These are phyloP conservation scores for Solea solea DNA, from an alignment of 2,113 vertebrate species.

Conservation along the genomic window DNA sequence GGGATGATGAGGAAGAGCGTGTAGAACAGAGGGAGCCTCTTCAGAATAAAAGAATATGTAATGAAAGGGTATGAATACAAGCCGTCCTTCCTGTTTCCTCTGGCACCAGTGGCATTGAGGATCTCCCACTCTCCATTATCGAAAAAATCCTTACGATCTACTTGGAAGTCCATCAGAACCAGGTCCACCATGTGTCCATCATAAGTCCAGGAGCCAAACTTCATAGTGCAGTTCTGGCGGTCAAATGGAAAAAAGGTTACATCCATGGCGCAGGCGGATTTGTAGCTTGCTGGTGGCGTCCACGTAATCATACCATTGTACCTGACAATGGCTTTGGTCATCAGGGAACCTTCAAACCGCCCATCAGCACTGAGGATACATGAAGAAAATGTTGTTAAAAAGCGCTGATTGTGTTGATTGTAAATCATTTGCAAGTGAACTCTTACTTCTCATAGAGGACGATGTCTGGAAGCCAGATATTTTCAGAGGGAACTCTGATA, in stretches of 20 bases:
- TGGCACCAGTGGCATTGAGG: conserved; percentile 89
- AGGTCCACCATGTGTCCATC: conserved; percentile 95
- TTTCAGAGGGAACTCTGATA: conserved; percentile 94
- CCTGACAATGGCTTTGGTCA: conserved; percentile 94
- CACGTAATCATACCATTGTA: conserved; percentile 88
- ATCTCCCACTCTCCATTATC: conserved; percentile 99
- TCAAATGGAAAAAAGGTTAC: conserved; percentile 98
- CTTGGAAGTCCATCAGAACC: conserved; percentile 88
- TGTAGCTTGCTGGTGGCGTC: conserved; percentile 95
- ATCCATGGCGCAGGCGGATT: conserved; percentile 96
- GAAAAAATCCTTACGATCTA: conserved; percentile 96
- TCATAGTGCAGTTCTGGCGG: conserved; percentile 97
- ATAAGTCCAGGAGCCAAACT: conserved; percentile 98
- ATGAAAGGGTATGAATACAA: conserved; percentile 90
- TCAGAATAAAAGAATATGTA: conserved; percentile 93
- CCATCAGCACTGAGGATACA: conserved; percentile 88
- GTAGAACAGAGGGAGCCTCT: conserved; percentile 93
- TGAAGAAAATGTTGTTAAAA: not conserved
- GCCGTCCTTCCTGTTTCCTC: conserved; percentile 87
- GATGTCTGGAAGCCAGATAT: conserved; percentile 96
- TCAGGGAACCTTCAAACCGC: conserved; percentile 94
- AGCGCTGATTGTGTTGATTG: too few species aligned
- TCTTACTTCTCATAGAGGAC: conserved; percentile 96
- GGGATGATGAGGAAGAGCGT: conserved; percentile 96
- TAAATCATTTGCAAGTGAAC: not conserved